Base-by-base conservation (phyloP, 1,140 invertebrate genomes). In the Apis cerana region DNA sequence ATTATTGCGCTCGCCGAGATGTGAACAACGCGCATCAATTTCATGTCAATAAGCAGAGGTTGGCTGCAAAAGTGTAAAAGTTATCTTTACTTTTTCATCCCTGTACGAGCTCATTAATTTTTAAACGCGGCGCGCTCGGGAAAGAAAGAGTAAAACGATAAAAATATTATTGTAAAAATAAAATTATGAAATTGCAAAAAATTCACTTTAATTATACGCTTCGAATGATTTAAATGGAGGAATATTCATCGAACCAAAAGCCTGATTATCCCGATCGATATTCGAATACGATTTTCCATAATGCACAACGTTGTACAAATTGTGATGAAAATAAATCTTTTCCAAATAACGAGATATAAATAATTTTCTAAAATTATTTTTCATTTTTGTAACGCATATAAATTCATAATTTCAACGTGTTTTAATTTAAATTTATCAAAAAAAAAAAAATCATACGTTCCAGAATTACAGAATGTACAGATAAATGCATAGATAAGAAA, bases 1-100 rank as follows among this genome's bases (percentile, higher is more conserved):
- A 75, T 75, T 75, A 75, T 75, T 75, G 15, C 23, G 43, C 52
- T 52, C 74, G 15, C 33, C 27, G 43, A 75, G 54, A 48, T 48
- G 74, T 23, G 50, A 75, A 64, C 15, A 54, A 75, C 17, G 59
- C 74, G 74, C 48, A 64, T 75, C 58, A 75, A 75, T 75, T 23
- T 65, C 74, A 61, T 64, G 59, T 75, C 74, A 65, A 64, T 64
- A 61, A 59, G 62, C 75, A 75, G 33, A 48, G 48, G n/a, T 27
- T 48, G 59, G 52, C 52, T 43, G 50, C 70, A 17, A 59, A 43
- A 48, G 56, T 33, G 11, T 74, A 43, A 5, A 11, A 74, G 21
- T 58, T 74, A 27, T 19, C 71, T 43, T 58, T 21, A 68, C 48
- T 59, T 59, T 74, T 59, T 48, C 17, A 23, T 48, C 27, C 58